phyloP scores from a whole-genome alignment of 2,113 vertebrate genomes.

The Carassius carassius region DNA sequence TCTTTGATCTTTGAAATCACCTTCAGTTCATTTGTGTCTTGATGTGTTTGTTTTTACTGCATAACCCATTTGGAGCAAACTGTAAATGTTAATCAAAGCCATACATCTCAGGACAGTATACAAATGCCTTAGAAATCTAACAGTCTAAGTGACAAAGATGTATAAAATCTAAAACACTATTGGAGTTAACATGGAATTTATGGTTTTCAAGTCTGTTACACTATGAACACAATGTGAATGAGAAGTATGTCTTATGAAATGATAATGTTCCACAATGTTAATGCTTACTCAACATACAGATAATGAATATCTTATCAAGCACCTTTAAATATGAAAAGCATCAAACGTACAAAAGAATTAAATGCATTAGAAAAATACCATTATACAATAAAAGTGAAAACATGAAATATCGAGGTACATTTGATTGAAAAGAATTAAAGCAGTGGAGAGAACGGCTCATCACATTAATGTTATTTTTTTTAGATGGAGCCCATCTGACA shows the following conservation, averaged over 20 bases:
- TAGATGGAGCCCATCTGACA: neutral
- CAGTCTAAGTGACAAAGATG: neutral
- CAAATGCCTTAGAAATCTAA: neutral
- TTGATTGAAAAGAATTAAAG: neutral
- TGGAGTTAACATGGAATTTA: neutral
- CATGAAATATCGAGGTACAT: neutral
- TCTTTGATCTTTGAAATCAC: neutral
- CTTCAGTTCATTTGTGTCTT: neutral
- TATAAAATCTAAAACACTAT: conserved; percentile 2
- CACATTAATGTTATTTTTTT: neutral
- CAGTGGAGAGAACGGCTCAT: neutral
- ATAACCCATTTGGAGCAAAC: neutral
- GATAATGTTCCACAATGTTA: neutral
- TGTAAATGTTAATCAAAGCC: neutral
- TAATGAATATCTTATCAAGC: neutral
- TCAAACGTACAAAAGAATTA: neutral
- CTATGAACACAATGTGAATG: neutral
- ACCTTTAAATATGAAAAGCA: neutral
- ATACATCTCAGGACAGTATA: neutral
- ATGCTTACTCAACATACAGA: neutral
- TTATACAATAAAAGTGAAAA: neutral
- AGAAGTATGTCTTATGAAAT: neutral
- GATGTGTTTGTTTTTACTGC: neutral
- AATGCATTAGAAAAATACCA: neutral
- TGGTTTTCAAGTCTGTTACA: conserved; percentile 19